Percentiles rank a stretch among this genome's conserved stretches.
Conservation (phyloP, 2,888 invertebrate genomes). For the Galerucella calmariensis region DNA sequence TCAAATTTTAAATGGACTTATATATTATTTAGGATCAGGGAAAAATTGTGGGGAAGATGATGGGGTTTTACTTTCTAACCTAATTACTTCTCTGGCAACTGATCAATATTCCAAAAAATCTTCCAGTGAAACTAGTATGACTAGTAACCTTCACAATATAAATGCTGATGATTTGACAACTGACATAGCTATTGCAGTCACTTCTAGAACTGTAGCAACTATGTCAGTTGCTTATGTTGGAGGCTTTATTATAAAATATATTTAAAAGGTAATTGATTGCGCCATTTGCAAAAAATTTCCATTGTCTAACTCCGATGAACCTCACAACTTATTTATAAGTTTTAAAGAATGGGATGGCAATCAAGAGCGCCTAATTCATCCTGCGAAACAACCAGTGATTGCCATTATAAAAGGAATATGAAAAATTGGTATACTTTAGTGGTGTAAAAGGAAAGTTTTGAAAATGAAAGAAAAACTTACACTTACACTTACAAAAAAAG, state of each 20-base stretch:
- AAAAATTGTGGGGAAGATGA: conserved; percentile 26
- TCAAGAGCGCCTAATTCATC: conserved; percentile 4
- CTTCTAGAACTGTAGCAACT: conserved; percentile 1
- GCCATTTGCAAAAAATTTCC: too few species aligned
- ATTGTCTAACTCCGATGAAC: neutral
- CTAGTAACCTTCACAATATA: conserved; percentile 15
- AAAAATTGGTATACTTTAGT: conserved; percentile 23
- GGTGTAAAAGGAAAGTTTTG: conserved; percentile 19
- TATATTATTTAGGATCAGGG: conserved; percentile 13
- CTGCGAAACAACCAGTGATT: neutral
- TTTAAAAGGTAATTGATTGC: neutral
- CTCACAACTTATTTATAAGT: neutral
- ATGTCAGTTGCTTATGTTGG: conserved; percentile 21
- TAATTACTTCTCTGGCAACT: conserved; percentile 16
- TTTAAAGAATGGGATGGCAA: conserved; percentile 2
- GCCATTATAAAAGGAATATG: conserved; percentile 22
- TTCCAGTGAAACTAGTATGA: conserved; percentile 1
- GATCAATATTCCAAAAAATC: conserved; percentile 5
- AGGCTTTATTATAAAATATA: conserved; percentile 10
- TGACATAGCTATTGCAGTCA: too few species aligned
- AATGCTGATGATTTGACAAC: too few species aligned
- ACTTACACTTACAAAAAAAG: conserved; percentile 9
- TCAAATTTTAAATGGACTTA: conserved; percentile 26
- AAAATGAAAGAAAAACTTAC: conserved; percentile 7
- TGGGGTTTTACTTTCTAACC: conserved; percentile 15